Evolutionary conservation across 2,888 invertebrate species (phyloP), one percentile per base, ranked within the genome.

Genomic region (Drosophila fulvimacula): DNA sequence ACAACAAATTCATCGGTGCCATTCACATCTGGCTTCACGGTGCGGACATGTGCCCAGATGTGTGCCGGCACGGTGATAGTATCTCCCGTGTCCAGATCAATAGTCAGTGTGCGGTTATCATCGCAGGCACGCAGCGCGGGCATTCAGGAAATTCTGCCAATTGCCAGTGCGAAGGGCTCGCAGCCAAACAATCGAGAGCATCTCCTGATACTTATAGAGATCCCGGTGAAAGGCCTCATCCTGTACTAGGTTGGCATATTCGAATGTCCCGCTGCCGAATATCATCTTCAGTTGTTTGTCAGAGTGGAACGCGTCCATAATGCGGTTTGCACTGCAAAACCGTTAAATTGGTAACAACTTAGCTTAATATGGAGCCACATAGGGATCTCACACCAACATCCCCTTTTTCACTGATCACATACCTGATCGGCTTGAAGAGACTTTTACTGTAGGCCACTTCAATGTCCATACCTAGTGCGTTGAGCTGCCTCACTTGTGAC

Each of bases 21-120:
- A 36, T 19, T 51, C 0, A 24, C 38, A 3, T 24, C 41, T 5
- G 60, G 17, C 19, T 57, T 10, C 13, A 79, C n/a, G 15, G 59
- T 36, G 30, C 61, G 68, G 2, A 84, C 59, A 67, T 84, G 69
- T 2, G 82, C 79, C 85, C 81, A 82, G 11, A 82, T 79, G 17
- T 69, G 48, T 9, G 70, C 55, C 5, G 81, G 81, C 32, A 76
- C 73, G 11, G 24, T 4, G 5, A 73, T 5, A 0, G 10, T n/a
- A 36, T 21, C 24, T 6, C 44, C 74, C 11, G 62, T 32, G 2
- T 19, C 24, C 19, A 67, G 6, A 0, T 57, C 63, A 11, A 80
- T 27, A 2, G 13, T 21, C n/a, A 81, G 13, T 0, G 27, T 21
- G 7, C 49, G 51, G 5, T 44, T 79, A 17, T 36, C 49, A 1